Evolutionary conservation across 2,113 vertebrate genomes (phyloP).

Genomic region (Megaceryle torquata): DNA sequence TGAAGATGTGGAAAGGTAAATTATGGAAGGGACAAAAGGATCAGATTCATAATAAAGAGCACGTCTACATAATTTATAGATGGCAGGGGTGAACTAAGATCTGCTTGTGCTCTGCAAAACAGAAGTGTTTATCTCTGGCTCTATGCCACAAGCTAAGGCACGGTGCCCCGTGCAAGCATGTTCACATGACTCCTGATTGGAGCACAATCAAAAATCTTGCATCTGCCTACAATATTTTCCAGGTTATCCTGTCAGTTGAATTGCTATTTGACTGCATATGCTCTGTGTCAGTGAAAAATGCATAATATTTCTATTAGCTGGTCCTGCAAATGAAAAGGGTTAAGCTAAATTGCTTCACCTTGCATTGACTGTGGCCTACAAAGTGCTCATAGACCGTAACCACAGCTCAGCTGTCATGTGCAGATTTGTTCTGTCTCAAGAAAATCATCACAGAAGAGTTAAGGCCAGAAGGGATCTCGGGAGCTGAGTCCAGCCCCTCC

Average conservation of each 20-base stretch:
- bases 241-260: background rate
- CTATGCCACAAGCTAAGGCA: background rate
- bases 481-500: background rate
- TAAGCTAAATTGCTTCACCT: background rate
- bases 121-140: background rate
- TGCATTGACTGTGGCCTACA: background rate
- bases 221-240: background rate
- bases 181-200: rapidly evolving
- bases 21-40: background rate
- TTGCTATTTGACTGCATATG: background rate
- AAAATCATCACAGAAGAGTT: background rate
- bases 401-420: background rate
- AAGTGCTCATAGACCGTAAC: background rate
- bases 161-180: background rate
- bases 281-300: background rate
- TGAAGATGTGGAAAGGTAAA: background rate
- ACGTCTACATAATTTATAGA: background rate
- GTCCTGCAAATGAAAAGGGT: background rate
- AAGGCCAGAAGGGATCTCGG: background rate
- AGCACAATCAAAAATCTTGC: background rate
- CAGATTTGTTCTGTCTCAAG: rapidly evolving
- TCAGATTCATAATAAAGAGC: background rate
- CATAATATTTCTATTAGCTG: background rate
- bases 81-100: background rate
- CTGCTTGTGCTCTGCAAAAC: background rate